Base-by-base conservation (phyloP, 2,888 invertebrate genomes). In the Eupithecia pulchellata region DNA sequence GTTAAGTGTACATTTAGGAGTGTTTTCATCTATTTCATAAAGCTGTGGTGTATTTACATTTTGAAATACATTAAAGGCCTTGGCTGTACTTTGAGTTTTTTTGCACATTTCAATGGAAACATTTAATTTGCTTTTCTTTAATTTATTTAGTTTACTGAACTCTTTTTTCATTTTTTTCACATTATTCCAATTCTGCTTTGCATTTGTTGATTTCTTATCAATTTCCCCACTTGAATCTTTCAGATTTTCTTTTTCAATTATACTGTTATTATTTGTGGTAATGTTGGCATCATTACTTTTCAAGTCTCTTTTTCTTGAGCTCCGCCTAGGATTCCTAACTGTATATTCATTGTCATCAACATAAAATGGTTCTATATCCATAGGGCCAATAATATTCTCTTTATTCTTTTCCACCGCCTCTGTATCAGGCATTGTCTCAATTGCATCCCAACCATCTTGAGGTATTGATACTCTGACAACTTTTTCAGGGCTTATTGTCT, bases 141-240 rank as follows among this genome's bases (percentile, higher is more conserved):
- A 83, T 72, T 91, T 91, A 71, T 89, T 90, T 57, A 91, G 78
- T 78, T 91, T 93, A 80, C 88, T 91, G 67, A 94, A 92, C 77
- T 92, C 93, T 75, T 91, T 92, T 79, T 88, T 90, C 93, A 93
- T 93, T 82, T 81, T 91, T 76, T 92, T 93, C 0, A 93, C 91
- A 87, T 86, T 91, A 73, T 84, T 89, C 93, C 92, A 94, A 72
- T 86, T 89, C 76, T 89, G 87, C 78, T 89, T 89, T 2, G 75
- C 61, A 75, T 86, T 90, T 62, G 77, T 82, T 6, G 84, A 77
- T 76, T 85, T 86, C 67, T 86, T 86, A 39, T 87, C 86, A 64
- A 75, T 81, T 74, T 87, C 86, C 66, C 75, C 77, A 78, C 79
- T 86, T 13, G 80, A 84, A 65, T 84, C 83, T 73, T 84, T 88